A percentile compares a stretch with the other conserved stretches of the same genome.
Evolutionary conservation across 2,113 vertebrate species (phyloP).

Genomic region (Vicugna pacos): DNA sequence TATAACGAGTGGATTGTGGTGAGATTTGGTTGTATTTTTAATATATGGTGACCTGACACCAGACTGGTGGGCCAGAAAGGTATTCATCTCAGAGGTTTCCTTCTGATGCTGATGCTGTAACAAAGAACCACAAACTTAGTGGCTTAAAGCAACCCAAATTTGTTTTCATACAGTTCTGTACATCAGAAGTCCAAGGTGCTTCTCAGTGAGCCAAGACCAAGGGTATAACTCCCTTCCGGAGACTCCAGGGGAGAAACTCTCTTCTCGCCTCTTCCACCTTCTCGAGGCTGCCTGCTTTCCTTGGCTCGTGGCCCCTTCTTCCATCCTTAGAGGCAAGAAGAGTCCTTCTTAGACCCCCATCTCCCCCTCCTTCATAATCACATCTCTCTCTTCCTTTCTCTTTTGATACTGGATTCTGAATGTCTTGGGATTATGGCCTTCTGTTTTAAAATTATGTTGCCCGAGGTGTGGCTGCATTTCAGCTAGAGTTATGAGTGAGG

Average conservation of each 20-base stretch:
- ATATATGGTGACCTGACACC: neutral
- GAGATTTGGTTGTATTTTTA: conserved; percentile 8
- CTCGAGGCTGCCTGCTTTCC: neutral
- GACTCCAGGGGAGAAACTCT: neutral
- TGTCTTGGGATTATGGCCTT: neutral
- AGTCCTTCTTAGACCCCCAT: neutral
- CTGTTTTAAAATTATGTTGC: neutral
- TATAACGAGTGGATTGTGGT: neutral
- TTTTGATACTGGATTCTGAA: neutral
- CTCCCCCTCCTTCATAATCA: neutral
- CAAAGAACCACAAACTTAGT: neutral
- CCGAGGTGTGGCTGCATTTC: neutral
- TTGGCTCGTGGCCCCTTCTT: neutral
- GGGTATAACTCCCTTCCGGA: neutral
- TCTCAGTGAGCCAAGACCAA: neutral
- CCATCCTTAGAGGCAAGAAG: neutral
- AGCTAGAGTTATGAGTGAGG: neutral
- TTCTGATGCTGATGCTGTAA: neutral
- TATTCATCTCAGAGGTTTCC: neutral
- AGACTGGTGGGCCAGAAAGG: neutral
- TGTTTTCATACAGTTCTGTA: neutral
- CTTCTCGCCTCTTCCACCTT: neutral
- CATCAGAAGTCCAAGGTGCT: neutral
- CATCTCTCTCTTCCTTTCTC: neutral
- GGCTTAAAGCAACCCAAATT: neutral